phyloP scores from a whole-genome alignment of 2,888 invertebrate species.

The Anthophora plumipes region DNA sequence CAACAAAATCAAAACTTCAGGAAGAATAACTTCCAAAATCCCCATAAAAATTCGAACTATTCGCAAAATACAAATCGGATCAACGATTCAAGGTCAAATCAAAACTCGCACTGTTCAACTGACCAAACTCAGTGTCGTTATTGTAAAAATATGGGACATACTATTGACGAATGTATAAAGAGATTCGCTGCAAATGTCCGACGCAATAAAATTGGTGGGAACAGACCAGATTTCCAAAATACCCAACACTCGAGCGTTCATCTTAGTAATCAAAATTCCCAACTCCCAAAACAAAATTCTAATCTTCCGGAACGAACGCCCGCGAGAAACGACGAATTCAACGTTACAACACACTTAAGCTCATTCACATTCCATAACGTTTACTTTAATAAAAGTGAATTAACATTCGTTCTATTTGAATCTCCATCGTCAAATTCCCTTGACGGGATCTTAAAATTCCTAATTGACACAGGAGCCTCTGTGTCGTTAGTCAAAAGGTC shows the following conservation, averaged over 20 bases:
- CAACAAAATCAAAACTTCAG: conserved; percentile 1
- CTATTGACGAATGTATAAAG: conserved; percentile 29
- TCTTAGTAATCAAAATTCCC: not conserved
- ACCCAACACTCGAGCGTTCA: conserved; percentile 2
- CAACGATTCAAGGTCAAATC: not conserved
- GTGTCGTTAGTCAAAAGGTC: conserved; percentile 9
- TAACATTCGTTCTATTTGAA: conserved; percentile 14
- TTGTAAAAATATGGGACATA: conserved; percentile 29
- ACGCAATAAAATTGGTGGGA: conserved; percentile 1
- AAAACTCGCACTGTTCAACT: not conserved
- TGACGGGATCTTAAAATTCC: conserved; percentile 6
- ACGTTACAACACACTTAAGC: not conserved
- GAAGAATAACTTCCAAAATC: not conserved
- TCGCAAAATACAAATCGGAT: not conserved
- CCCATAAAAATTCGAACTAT: not conserved
- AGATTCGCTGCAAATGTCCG: conserved; percentile 9
- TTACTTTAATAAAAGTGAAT: not conserved
- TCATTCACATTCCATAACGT: conserved; percentile 9
- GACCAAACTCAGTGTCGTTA: conserved; percentile 18
- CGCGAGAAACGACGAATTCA: not conserved
- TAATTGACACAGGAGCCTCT: conserved; percentile 25
- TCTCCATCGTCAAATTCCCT: not conserved
- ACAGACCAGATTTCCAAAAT: not conserved
- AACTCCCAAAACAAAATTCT: not conserved
- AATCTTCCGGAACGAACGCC: not conserved